Evolutionary conservation across 2,888 invertebrate species (phyloP).

Genomic region (Napeogenes inachia): DNA sequence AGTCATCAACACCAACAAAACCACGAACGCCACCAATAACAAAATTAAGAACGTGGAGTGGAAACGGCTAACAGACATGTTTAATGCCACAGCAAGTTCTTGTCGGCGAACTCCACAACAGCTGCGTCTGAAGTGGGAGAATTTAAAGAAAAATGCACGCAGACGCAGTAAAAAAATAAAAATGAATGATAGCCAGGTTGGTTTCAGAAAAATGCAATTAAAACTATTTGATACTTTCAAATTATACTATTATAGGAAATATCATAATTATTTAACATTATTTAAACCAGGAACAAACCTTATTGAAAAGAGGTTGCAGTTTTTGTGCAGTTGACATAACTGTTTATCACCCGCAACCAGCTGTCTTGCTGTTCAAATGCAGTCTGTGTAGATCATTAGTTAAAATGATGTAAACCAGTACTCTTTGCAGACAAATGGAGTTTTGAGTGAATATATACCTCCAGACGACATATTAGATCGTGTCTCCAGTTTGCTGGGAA

Average conservation of each 20-base stretch:
- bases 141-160: constrained; percentile 12
- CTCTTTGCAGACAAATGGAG: constrained; percentile 21
- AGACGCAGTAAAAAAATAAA: no score
- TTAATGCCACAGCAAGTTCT: constrained; percentile 11
- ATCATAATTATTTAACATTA: not conserved
- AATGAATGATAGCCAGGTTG: constrained; percentile 6
- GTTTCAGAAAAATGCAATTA: not conserved
- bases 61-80: not conserved
- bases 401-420: no score
- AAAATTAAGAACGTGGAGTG: not conserved
- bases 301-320: no score
- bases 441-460: constrained; percentile 12
- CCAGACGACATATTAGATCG: constrained; percentile 21
- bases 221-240: no score
- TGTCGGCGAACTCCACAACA: constrained; percentile 13
- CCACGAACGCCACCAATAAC: no score
- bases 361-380: no score
- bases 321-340: no score
- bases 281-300: no score
- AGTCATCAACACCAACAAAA: no score
- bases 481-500: constrained; percentile 13
- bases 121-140: constrained; percentile 19
- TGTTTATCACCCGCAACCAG: no score
- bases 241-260: no score
- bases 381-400: no score